Percentiles rank a stretch among this genome's conserved stretches.
Conservation (phyloP, 2,113 vertebrate genomes). For the Solea solea region DNA sequence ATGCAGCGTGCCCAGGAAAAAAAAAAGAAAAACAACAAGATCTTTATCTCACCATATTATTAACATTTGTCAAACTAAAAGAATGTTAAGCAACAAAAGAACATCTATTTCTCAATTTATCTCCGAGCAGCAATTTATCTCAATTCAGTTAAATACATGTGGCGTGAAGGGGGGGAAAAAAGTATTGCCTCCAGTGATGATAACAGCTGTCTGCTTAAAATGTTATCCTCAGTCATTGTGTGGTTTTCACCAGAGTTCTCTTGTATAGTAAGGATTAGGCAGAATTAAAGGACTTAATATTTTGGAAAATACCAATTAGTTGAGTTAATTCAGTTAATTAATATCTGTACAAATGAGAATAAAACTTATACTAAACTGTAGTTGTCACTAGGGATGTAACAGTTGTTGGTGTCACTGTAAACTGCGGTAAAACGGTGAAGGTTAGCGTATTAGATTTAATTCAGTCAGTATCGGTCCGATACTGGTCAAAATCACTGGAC, state of each 20-base stretch:
- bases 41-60: constrained; percentile 9
- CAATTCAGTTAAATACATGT: constrained; percentile 1
- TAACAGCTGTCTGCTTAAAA: constrained; percentile 13
- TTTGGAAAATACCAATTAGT: not conserved
- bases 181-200: constrained; percentile 7
- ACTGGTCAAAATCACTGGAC: too few relatives aligned
- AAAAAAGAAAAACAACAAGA: not conserved
- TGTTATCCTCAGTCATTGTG: constrained; percentile 3
- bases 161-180: too few relatives aligned
- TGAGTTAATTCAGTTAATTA: not conserved
- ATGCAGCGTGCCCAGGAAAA: constrained; percentile 12
- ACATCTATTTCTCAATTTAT: not conserved
- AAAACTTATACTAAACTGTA: too few relatives aligned
- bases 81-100: not conserved
- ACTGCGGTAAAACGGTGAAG: too few relatives aligned
- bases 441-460: too few relatives aligned
- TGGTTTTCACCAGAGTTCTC: not conserved
- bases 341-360: too few relatives aligned
- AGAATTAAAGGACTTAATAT: not conserved
- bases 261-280: not conserved
- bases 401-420: too few relatives aligned
- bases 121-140: not conserved
- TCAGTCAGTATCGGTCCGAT: too few relatives aligned
- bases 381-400: too few relatives aligned
- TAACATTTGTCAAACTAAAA: not conserved